phyloP scores from a whole-genome alignment of 2,797 vertebrate genomes.

The Fundulus diaphanus region DNA sequence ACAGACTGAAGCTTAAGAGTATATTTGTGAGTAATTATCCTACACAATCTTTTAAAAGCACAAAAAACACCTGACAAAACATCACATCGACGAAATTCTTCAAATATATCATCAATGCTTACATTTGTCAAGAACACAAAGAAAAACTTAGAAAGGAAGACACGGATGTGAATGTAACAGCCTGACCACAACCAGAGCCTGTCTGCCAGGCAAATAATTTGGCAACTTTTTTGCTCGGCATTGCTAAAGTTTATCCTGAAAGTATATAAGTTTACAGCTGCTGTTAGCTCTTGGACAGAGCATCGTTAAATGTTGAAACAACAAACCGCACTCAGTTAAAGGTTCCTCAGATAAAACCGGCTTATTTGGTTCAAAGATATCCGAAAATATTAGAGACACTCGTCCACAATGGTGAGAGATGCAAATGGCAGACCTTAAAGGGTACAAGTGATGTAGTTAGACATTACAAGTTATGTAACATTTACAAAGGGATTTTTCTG shows the following conservation, averaged over 20 bases:
- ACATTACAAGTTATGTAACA: background rate
- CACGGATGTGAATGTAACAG: background rate
- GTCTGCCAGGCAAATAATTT: background rate
- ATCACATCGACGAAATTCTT: too few species aligned
- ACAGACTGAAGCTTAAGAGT: background rate
- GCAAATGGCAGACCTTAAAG: background rate
- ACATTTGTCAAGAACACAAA: background rate
- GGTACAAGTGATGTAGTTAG: background rate
- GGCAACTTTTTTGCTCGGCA: background rate
- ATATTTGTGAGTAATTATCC: background rate
- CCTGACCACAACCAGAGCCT: background rate
- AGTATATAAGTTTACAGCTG: too few species aligned
- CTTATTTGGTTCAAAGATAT: background rate
- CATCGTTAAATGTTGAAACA: background rate
- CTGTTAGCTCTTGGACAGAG: background rate
- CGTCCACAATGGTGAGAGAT: background rate
- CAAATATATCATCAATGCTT: background rate
- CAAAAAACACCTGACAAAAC: background rate
- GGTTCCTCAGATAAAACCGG: background rate
- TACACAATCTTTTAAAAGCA: too few species aligned
- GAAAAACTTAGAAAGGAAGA: background rate
- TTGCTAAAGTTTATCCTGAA: background rate
- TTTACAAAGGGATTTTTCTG: background rate
- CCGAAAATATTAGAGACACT: background rate
- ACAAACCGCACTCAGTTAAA: background rate